These are phyloP conservation scores for Napeogenes sylphis DNA, from an alignment of 2,888 invertebrate genomes.

Conservation along the genomic window DNA sequence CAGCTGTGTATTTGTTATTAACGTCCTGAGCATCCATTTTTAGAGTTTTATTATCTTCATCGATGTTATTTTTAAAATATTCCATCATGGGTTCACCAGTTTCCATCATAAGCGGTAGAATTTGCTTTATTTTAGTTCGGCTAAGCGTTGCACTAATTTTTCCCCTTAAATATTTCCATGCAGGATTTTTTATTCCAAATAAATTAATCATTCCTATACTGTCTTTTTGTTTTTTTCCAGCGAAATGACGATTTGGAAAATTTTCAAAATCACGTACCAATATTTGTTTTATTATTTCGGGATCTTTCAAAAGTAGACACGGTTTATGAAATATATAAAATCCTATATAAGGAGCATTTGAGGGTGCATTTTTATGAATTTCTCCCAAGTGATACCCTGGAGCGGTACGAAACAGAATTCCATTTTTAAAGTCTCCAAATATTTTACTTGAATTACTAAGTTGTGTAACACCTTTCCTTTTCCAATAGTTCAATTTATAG, in stretches of 20 bases:
- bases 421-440: conserved; percentile 39
- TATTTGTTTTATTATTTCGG: conserved; percentile 36
- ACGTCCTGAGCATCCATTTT: conserved; percentile 34
- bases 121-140: conserved; percentile 31
- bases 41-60: conserved; percentile 4
- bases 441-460: conserved; percentile 26
- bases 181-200: conserved; percentile 36
- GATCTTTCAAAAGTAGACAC: conserved; percentile 35
- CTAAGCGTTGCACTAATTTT: conserved; percentile 35
- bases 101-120: conserved; percentile 36
- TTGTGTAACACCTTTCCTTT: conserved; percentile 28
- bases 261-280: conserved; percentile 34
- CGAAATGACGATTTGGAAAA: conserved; percentile 37
- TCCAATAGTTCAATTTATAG: conserved; percentile 31
- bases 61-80: conserved; percentile 21
- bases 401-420: conserved; percentile 35
- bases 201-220: conserved; percentile 39
- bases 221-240: conserved; percentile 35
- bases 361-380: conserved; percentile 27
- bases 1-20: conserved; percentile 35
- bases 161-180: conserved; percentile 36
- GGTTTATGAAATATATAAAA: conserved; percentile 41
- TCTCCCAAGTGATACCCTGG: conserved; percentile 37
- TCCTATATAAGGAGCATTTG: conserved; percentile 31
- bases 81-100: conserved; percentile 34